phyloP scores from a whole-genome alignment of 1,140 invertebrate genomes.

The Plutomurus gul region DNA sequence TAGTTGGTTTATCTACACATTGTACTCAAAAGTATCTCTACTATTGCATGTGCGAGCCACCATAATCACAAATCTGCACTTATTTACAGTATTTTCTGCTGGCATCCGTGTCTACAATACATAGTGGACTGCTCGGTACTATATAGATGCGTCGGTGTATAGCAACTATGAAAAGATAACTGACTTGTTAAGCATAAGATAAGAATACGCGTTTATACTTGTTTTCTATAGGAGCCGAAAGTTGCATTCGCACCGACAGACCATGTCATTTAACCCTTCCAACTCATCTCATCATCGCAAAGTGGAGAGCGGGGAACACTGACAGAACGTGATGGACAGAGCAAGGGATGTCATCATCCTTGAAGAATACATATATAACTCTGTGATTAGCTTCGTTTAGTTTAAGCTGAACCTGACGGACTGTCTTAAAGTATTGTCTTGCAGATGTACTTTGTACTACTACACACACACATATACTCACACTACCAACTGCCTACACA shows the following conservation, averaged over 20 bases:
- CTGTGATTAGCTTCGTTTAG: slow-evolving; percentile 29
- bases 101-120: too few relatives aligned
- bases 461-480: not conserved
- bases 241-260: too few relatives aligned
- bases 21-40: too few relatives aligned
- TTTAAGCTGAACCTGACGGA: not conserved
- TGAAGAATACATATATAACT: slow-evolving; percentile 33
- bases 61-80: too few relatives aligned
- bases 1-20: too few relatives aligned
- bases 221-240: not conserved
- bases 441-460: not conserved
- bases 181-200: too few relatives aligned
- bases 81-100: too few relatives aligned
- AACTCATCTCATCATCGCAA: slow-evolving; percentile 20
- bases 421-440: slow-evolving; percentile 10
- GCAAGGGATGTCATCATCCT: not conserved
- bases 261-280: too few relatives aligned
- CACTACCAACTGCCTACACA: not conserved
- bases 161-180: too few relatives aligned
- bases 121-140: too few relatives aligned
- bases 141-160: too few relatives aligned
- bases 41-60: too few relatives aligned
- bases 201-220: not conserved
- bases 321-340: not conserved
- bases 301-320: not conserved